Base-by-base conservation (phyloP, 1,140 invertebrate species). In the Luehdorfia chinensis region DNA sequence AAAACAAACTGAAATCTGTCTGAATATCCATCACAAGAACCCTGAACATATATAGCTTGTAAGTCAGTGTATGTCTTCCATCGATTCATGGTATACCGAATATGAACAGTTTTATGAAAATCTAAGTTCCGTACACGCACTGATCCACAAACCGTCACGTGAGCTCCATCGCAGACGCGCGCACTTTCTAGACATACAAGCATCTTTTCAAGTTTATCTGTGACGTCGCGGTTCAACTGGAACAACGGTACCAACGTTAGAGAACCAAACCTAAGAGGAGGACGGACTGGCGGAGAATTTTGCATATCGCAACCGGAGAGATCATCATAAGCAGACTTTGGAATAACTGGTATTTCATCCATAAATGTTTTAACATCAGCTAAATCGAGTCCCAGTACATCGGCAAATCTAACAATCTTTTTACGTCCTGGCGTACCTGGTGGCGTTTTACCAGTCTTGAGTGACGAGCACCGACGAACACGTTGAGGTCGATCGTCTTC, bases 371-470 rank as follows among this genome's bases (percentile, higher is more conserved):
- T 90, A 0, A 98, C 93, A 65, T 96, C 95, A 6, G 95, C 96
- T 50, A 99, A 87, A 87, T 98, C 97, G 4, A 98, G 87, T 0
- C 97, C 97, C 18, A 99, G 85, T 0, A 95, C 96, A 71, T 98
- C 97, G 0, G 97, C 97, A 78, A 99, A 99, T 9, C 97, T 90
- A 0, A 98, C 97, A 21, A 97, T 97, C 84, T 98, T 98, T 78
- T 98, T 98, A 0, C 93, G 88, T 1, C 93, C 92, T 0, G 95
- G 95, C 5, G 95, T 96, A 1, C 94, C 94, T 0, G 96, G 96
- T 12, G 96, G 96, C 0, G 95, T 97, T 86, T 97, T 97, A 0
- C 94, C 94, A 0, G 93, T 93, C 87, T 96, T 97, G 8, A 98
- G 77, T 0, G 95, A 97, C 0, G 96, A 96, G 71, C 93, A 94